Evolutionary conservation across 2,797 vertebrate genomes (phyloP), one percentile per base, ranked within the genome.

Genomic region (Notoglanidium macrostoma): DNA sequence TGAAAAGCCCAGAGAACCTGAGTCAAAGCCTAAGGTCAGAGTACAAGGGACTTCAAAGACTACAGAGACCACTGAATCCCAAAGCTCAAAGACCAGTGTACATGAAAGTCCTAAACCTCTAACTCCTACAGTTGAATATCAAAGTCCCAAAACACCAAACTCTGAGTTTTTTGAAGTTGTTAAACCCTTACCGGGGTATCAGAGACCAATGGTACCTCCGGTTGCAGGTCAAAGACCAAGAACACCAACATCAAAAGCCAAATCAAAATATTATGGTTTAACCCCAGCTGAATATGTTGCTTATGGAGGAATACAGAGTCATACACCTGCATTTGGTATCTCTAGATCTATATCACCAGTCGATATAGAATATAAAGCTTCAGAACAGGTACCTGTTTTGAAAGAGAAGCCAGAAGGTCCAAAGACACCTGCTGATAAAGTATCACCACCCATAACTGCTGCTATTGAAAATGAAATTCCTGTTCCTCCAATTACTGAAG

Each of bases 251-350:
- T 87, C 90, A 90, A 95, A 92, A 89, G 73, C 91, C 32, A 95
- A 92, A 91, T 92, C 94, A 78, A 65, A 84, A 83, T 96, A 96
- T 89, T 95, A 95, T 85, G 96, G 95, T 85, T 88, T 96, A 89
- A 96, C 94, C 32, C 95, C 95, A 0, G 93, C 94, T 89, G 95
- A 95, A 91, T 95, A 96, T 88, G 91, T 94, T 67, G 95, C 96
- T 88, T 89, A 95, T 23, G 95, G 96, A 2, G 95, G 95, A 85
- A 96, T 96, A 55, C 93, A 92, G 89, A 94, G 92, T 4, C 92
- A 87, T 86, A 87, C 93, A 72, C 94, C 96, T 46, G 92, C 93
- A 19, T 96, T 92, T 91, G 93, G 93, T 40, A 89, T 95, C 10
- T 88, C 90, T 23, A 91, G 84, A 78, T 87, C 90, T 49, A 88